Percentiles rank a stretch among this genome's conserved stretches.
These are phyloP conservation scores for Austrolebias charrua DNA, from an alignment of 2,797 vertebrate genomes.

Conservation along the genomic window DNA sequence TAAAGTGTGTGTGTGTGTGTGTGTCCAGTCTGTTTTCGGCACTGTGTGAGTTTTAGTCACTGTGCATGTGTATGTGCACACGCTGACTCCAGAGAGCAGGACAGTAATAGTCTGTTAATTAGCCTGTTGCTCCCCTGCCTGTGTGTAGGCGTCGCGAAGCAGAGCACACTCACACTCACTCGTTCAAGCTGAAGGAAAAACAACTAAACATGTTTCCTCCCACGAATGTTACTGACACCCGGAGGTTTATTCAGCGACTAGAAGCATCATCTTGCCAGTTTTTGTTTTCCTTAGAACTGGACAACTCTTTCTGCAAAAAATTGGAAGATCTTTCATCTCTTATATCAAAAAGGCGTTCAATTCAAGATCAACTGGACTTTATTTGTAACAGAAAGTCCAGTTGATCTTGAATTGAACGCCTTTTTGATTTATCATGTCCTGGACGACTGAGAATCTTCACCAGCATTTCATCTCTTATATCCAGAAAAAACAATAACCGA, in stretches of 20 bases:
- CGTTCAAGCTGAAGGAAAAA: constrained; percentile 48
- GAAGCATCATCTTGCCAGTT: constrained; percentile 13
- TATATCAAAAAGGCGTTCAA: too few relatives aligned
- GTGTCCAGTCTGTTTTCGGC: constrained; percentile 30
- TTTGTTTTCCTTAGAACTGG: neutral
- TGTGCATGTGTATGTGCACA: neutral
- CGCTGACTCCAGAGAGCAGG: constrained; percentile 40
- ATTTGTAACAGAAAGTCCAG: too few relatives aligned
- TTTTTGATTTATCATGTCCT: too few relatives aligned
- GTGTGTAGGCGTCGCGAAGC: constrained; percentile 46
- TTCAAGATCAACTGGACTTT: too few relatives aligned
- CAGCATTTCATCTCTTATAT: too few relatives aligned
- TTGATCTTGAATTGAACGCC: too few relatives aligned
- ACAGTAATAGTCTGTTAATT: constrained; percentile 67
- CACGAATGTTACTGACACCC: constrained; percentile 35
- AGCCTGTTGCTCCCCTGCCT: constrained; percentile 60
- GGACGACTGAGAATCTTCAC: too few relatives aligned
- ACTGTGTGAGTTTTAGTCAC: constrained; percentile 55
- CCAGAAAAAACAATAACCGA: neutral
- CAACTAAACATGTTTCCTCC: constrained; percentile 60
- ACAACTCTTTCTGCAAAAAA: neutral
- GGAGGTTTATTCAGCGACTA: constrained; percentile 27
- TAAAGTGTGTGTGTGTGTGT: too few relatives aligned
- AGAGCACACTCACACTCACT: constrained; percentile 25
- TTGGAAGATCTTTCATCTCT: neutral